phyloP scores from a whole-genome alignment of 1,140 invertebrate genomes.

The Neodiprion pinetum region DNA sequence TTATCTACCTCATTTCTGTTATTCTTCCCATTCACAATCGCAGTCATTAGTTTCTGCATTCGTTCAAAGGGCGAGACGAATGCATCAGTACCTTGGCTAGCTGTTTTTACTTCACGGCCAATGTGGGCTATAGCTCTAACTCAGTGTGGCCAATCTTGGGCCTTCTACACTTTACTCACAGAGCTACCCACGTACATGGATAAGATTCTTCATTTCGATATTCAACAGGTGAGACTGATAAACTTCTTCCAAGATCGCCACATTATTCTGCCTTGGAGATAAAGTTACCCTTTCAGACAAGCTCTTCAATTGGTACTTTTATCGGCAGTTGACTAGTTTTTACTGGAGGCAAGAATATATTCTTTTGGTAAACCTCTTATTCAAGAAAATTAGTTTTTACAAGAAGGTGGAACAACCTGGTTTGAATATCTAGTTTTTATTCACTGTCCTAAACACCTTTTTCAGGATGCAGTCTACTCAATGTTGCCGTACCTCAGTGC shows the following conservation, averaged over 20 bases:
- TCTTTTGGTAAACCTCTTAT: too few relatives aligned
- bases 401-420: too few relatives aligned
- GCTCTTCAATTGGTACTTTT: too few relatives aligned
- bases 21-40: constrained; percentile 12
- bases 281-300: too few relatives aligned
- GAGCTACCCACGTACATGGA: constrained; percentile 95
- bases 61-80: constrained; percentile 34
- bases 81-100: constrained; percentile 72
- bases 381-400: too few relatives aligned
- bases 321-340: too few relatives aligned
- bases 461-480: constrained; percentile 50
- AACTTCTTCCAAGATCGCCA: constrained; percentile 28
- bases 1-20: constrained; percentile 15
- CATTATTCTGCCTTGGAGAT: neutral
- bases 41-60: neutral
- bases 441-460: neutral
- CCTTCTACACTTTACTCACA: constrained; percentile 93
- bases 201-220: constrained; percentile 87
- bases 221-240: constrained; percentile 70
- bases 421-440: too few relatives aligned
- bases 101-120: constrained; percentile 81
- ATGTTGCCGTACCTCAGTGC: constrained; percentile 57
- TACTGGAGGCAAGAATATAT: too few relatives aligned
- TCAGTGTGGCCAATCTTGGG: constrained; percentile 93
- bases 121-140: constrained; percentile 88